Conservation (phyloP, 2,797 vertebrate species). For the Myotis findleyi region DNA sequence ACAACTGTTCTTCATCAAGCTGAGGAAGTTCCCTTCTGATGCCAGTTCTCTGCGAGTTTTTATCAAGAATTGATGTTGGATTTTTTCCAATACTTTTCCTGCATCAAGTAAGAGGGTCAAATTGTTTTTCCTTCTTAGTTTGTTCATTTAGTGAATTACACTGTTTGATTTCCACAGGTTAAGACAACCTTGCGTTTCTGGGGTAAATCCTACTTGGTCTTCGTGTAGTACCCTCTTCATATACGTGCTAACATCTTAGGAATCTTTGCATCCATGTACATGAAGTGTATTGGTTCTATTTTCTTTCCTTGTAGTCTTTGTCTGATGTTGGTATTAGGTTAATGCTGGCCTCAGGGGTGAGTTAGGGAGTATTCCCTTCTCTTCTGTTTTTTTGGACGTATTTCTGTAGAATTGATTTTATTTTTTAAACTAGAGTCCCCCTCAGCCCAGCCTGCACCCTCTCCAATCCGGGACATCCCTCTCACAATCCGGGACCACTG, state of each 20-base stretch:
- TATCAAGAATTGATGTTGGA: background rate
- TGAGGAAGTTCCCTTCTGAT: background rate
- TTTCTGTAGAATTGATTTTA: background rate
- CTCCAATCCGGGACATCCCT: too few species aligned
- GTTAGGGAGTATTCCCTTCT: background rate
- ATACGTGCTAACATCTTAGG: background rate
- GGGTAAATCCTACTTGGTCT: background rate
- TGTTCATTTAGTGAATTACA: background rate
- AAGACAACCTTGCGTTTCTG: background rate
- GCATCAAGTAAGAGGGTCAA: background rate
- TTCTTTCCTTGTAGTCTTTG: background rate
- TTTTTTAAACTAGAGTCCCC: background rate
- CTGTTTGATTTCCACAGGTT: background rate
- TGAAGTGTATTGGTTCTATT: background rate
- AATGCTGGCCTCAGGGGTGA: background rate
- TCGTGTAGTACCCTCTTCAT: background rate
- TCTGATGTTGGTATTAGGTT: background rate
- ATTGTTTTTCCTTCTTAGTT: background rate
- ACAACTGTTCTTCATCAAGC: too few species aligned
- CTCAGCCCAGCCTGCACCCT: too few species aligned
- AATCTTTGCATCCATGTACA: background rate
- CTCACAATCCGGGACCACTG: too few species aligned
- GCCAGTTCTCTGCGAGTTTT: background rate
- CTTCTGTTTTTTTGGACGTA: background rate
- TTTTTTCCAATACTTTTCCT: background rate